Evolutionary conservation across 2,888 invertebrate genomes (phyloP).

Genomic region (Acleris holmiana): DNA sequence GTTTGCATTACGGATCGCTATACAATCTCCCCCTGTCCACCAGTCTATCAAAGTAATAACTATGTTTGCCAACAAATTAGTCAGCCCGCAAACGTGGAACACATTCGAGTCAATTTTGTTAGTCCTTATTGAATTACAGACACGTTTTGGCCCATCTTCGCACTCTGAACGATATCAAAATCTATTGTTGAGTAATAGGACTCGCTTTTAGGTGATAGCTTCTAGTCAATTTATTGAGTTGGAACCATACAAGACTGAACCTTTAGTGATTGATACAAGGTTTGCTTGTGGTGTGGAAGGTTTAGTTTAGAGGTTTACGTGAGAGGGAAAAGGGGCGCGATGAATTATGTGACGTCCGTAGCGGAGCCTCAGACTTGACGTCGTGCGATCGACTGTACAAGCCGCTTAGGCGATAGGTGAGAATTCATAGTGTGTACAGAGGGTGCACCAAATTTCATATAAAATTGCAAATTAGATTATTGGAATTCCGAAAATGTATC

Average conservation of each 20-base stretch:
- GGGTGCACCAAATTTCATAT: no score
- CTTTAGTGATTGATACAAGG: conserved; percentile 36
- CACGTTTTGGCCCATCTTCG: conserved; percentile 63
- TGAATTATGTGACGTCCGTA: conserved; percentile 76
- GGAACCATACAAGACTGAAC: conserved; percentile 32
- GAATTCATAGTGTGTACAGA: conserved; percentile 53
- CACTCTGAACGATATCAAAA: conserved; percentile 45
- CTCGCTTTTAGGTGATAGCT: conserved; percentile 39
- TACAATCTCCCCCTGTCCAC: conserved; percentile 30
- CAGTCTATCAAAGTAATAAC: conserved; percentile 67
- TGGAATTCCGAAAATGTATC: no score
- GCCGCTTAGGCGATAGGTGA: conserved; percentile 40
- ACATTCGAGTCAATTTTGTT: conserved; percentile 80
- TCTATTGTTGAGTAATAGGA: conserved; percentile 39
- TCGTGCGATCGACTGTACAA: conserved; percentile 61
- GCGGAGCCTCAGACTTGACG: conserved; percentile 71
- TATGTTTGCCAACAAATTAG: conserved; percentile 79
- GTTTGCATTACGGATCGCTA: conserved; percentile 12
- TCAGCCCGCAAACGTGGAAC: conserved; percentile 69
- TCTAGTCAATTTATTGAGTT: conserved; percentile 20
- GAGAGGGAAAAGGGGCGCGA: conserved; percentile 67
- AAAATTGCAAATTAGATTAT: no score
- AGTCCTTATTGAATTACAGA: conserved; percentile 80
- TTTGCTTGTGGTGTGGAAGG: conserved; percentile 31
- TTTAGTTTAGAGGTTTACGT: conserved; percentile 51